These are phyloP conservation scores for Lymantria monacha DNA, from an alignment of 2,888 invertebrate genomes.

Conservation along the genomic window DNA sequence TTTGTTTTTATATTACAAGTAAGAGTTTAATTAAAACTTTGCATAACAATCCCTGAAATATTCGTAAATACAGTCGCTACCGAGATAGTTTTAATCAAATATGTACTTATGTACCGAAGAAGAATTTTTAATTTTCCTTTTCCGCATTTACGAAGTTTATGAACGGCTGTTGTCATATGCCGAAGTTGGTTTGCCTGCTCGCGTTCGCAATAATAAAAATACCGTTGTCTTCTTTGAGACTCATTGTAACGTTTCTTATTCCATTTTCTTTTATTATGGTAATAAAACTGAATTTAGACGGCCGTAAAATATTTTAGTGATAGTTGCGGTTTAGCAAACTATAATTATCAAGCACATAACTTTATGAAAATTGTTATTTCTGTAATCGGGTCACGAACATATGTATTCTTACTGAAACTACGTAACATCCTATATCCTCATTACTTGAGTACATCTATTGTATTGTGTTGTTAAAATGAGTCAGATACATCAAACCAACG, in stretches of 20 bases:
- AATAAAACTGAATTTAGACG: constrained; percentile 52
- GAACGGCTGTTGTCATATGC: too few species aligned
- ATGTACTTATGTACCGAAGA: too few species aligned
- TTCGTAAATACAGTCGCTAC: too few species aligned
- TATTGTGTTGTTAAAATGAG: constrained; percentile 24
- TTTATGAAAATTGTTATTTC: constrained; percentile 42
- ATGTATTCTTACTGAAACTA: constrained; percentile 30
- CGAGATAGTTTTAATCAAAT: too few species aligned
- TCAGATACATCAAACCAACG: constrained; percentile 35
- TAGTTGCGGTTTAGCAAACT: constrained; percentile 46
- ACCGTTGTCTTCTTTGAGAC: constrained; percentile 36
- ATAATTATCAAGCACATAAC: constrained; percentile 41
- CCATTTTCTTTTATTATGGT: constrained; percentile 33
- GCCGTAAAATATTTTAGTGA: constrained; percentile 44
- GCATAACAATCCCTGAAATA: too few species aligned
- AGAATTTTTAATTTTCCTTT: too few species aligned
- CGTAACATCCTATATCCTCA: constrained; percentile 31
- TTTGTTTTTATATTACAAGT: too few species aligned
- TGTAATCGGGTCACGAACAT: constrained; percentile 43
- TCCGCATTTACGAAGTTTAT: too few species aligned
- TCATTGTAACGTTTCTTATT: not conserved
- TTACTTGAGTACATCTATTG: constrained; percentile 26
- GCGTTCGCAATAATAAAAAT: constrained; percentile 10
- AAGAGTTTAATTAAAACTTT: too few species aligned
- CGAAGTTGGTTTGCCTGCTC: not conserved